Base-by-base conservation (phyloP, 2,113 vertebrate species). In the Nyctibius bracteatus region DNA sequence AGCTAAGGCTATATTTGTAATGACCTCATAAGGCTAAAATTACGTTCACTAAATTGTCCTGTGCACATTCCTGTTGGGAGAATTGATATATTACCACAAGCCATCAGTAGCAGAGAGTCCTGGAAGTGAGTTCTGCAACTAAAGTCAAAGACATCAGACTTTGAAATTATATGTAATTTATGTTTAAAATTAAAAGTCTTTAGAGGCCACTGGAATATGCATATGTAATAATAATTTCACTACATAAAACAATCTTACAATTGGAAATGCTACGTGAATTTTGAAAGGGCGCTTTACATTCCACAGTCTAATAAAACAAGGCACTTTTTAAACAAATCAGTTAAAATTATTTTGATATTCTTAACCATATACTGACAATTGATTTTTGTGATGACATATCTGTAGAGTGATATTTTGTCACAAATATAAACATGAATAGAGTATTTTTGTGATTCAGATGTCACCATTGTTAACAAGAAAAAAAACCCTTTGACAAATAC, bases 1-100 rank as follows among this genome's bases (percentile, higher is more conserved):
- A 93, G 59, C 86, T 86, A 74, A 81, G 65, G 44, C 80, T 86
- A 6, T 82, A 43, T 86, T 90, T 75, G 72, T 90, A 79, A 84
- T 93, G 86, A 95, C 3, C 8, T 96, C 90, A 92, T 88, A 65
- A 55, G 73, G 73, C 80, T 96, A 91, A 96, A 92, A 93, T 94
- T 68, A 75, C 0, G 0, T 79, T 71, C 78, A 61, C 78, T 83
- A 58, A 49, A 82, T 95, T 94, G 86, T 91, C 51, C 88, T 80
- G 63, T 49, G 82, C 51, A 58, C 79, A 31, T 86, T 93, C 75
- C 77, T 93, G 71, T 67, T 51, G 43, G 75, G 63, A 91, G 61
- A 72, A 84, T 41, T 91, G 77, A 91, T 91, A n/a, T 9, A 57
- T 67, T 63, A 44, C 28, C 73, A 66, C 44, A 73, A 93, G 83